phyloP scores from a whole-genome alignment of 2,113 vertebrate species.

The Leiothrix lutea region DNA sequence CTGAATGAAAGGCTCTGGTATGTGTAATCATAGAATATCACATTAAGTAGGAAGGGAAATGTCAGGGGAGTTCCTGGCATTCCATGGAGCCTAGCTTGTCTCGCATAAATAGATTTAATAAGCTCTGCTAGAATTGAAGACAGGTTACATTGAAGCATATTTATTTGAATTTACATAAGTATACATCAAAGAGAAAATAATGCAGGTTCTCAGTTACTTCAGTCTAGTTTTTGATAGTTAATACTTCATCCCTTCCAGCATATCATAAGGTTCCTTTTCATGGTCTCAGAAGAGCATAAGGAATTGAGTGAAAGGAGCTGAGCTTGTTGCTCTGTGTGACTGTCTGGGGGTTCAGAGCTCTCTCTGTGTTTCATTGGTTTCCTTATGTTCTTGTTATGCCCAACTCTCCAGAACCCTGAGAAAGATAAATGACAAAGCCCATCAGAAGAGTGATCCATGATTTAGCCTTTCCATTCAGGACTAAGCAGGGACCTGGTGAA shows the following conservation, averaged over 20 bases:
- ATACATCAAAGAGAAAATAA: slow-evolving; percentile 38
- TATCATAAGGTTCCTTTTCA: slow-evolving; percentile 42
- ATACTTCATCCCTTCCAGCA: slow-evolving; percentile 30
- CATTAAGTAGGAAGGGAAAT: slow-evolving; percentile 46
- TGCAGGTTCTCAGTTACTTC: neutral
- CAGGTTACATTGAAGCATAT: slow-evolving; percentile 35
- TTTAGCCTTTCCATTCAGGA: neutral
- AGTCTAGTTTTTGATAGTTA: slow-evolving; percentile 31
- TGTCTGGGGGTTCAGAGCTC: neutral
- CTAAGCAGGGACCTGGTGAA: neutral
- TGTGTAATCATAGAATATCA: slow-evolving; percentile 43
- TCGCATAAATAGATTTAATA: slow-evolving; percentile 43
- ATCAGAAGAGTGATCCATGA: neutral
- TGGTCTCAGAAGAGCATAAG: neutral
- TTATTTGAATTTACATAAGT: slow-evolving; percentile 53
- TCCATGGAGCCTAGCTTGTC: slow-evolving; percentile 22
- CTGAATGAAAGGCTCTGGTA: slow-evolving; percentile 53
- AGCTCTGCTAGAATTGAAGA: slow-evolving; percentile 42
- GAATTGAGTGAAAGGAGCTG: slow-evolving; percentile 2
- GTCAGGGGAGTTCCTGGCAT: slow-evolving; percentile 29
- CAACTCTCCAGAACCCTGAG: neutral
- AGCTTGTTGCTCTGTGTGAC: neutral
- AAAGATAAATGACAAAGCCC: neutral
- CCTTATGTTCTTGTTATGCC: neutral
- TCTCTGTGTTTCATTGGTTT: neutral